phyloP scores from a whole-genome alignment of 1,140 invertebrate genomes.

The Papilio dardanus region DNA sequence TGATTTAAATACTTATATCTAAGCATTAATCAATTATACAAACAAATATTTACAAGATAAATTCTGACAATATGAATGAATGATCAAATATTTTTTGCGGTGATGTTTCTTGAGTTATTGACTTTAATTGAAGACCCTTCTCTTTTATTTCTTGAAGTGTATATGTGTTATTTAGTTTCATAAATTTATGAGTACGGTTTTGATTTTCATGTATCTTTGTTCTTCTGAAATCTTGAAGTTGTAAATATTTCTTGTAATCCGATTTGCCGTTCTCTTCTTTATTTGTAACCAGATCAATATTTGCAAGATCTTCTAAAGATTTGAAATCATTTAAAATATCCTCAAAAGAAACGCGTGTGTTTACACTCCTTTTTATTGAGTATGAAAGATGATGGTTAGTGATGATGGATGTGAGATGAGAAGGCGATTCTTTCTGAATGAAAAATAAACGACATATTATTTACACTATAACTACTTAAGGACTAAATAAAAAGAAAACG shows the following conservation, averaged over 20 bases:
- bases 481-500: too few relatives aligned
- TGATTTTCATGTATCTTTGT: slow-evolving; percentile 53
- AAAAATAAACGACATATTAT: slow-evolving; percentile 47
- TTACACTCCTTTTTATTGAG: slow-evolving; percentile 42
- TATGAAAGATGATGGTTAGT: slow-evolving; percentile 41
- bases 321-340: slow-evolving; percentile 68
- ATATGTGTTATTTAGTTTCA: slow-evolving; percentile 58
- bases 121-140: slow-evolving; percentile 54
- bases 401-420: slow-evolving; percentile 50
- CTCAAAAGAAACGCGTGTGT: slow-evolving; percentile 50
- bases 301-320: slow-evolving; percentile 54
- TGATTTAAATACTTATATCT: neutral
- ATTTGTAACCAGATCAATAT: slow-evolving; percentile 37
- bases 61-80: slow-evolving; percentile 66
- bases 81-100: slow-evolving; percentile 50
- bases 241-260: slow-evolving; percentile 48
- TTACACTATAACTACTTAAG: slow-evolving; percentile 13
- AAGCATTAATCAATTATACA: neutral
- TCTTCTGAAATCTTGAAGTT: slow-evolving; percentile 65
- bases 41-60: slow-evolving; percentile 61
- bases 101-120: slow-evolving; percentile 37
- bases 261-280: slow-evolving; percentile 36
- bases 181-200: slow-evolving; percentile 46
- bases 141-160: slow-evolving; percentile 61
- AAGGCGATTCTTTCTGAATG: slow-evolving; percentile 62